Percentiles rank a stretch among this genome's conserved stretches.
phyloP scores from a whole-genome alignment of 2,797 vertebrate species.

The Fratercula arctica region DNA sequence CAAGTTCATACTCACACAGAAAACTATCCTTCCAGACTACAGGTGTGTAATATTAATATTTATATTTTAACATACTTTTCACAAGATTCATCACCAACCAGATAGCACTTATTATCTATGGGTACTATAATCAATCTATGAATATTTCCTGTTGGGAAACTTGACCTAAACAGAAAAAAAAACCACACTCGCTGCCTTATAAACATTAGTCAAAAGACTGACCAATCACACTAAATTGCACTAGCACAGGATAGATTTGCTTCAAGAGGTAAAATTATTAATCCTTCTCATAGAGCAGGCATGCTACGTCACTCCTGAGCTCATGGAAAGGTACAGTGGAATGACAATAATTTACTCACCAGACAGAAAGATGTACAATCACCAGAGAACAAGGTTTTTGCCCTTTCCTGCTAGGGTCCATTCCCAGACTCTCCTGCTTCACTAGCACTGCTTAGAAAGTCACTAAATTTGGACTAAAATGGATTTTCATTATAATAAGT shows the following conservation, averaged over 20 bases:
- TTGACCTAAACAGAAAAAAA: background rate
- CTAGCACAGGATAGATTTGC: background rate
- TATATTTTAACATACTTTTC: background rate
- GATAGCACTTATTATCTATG: background rate
- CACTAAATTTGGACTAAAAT: background rate
- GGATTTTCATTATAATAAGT: background rate
- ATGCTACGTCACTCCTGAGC: background rate
- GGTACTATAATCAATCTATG: background rate
- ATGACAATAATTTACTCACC: background rate
- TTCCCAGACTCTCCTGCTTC: background rate
- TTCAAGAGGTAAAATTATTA: background rate
- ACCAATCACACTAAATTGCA: background rate
- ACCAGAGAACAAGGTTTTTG: background rate
- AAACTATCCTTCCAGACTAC: background rate
- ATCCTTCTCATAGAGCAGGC: background rate
- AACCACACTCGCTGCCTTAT: rapidly evolving
- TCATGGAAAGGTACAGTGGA: background rate
- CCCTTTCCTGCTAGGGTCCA: background rate
- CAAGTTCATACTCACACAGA: background rate
- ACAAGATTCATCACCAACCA: rapidly evolving
- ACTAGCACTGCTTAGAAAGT: background rate
- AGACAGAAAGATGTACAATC: background rate
- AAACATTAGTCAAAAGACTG: background rate
- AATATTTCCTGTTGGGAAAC: background rate
- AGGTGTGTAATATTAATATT: background rate